Percentiles rank a stretch among this genome's conserved stretches.
These are phyloP conservation scores for Agonopterix arenella DNA, from an alignment of 2,888 invertebrate species.

Conservation along the genomic window DNA sequence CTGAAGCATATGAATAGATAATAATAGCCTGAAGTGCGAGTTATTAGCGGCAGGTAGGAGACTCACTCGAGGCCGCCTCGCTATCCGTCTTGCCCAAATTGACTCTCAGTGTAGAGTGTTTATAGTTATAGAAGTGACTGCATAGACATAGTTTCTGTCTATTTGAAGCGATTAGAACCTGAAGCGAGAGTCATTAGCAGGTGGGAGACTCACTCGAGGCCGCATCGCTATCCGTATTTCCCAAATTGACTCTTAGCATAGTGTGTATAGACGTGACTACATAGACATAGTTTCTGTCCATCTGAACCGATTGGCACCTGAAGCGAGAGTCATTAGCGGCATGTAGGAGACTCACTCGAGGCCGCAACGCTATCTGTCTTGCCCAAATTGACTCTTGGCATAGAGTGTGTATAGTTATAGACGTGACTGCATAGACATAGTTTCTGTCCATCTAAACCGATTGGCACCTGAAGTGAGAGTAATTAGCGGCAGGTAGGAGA, in stretches of 20 bases:
- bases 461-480: slow-evolving; percentile 31
- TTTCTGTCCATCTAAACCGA: slow-evolving; percentile 11
- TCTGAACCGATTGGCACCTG: slow-evolving; percentile 29
- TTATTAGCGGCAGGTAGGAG: slow-evolving; percentile 25
- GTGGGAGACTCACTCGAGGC: slow-evolving; percentile 24
- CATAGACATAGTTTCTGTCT: too few species aligned
- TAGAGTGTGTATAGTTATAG: slow-evolving; percentile 6
- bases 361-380: slow-evolving; percentile 25
- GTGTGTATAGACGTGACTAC: slow-evolving; percentile 2
- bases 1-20: too few species aligned
- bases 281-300: too few species aligned
- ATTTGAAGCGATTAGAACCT: slow-evolving; percentile 9
- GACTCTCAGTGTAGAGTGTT: slow-evolving; percentile 17
- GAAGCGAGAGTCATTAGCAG: slow-evolving; percentile 28
- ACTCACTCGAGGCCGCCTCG: slow-evolving; percentile 22
- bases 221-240: slow-evolving; percentile 25
- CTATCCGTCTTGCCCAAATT: slow-evolving; percentile 31
- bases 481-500: slow-evolving; percentile 20
- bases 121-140: too few species aligned
- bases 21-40: too few species aligned
- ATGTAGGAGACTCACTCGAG: slow-evolving; percentile 21
- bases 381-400: slow-evolving; percentile 25
- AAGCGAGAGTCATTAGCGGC: slow-evolving; percentile 27
- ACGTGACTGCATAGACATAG: too few species aligned
- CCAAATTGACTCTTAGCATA: slow-evolving; percentile 24